phyloP scores from a whole-genome alignment of 2,113 vertebrate species.

The Callipepla squamata region DNA sequence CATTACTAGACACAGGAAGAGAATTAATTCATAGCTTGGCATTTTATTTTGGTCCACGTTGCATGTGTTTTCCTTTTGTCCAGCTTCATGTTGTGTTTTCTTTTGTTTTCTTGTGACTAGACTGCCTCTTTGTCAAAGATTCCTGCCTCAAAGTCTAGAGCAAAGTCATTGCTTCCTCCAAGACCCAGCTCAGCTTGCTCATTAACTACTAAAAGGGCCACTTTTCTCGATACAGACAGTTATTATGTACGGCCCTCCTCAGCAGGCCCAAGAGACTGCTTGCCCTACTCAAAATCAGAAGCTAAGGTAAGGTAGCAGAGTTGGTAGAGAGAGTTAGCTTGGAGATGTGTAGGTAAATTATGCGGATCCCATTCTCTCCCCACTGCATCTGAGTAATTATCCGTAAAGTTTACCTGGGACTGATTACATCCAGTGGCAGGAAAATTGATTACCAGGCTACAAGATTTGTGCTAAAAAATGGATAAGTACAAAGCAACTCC shows the following conservation, averaged over 20 bases:
- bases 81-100: slow-evolving; percentile 72
- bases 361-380: background rate
- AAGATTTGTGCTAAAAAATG: background rate
- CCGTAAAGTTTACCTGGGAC: background rate
- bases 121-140: slow-evolving; percentile 90
- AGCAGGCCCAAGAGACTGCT: slow-evolving; percentile 76
- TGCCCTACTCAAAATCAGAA: slow-evolving; percentile 77
- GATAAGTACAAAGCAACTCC: background rate
- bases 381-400: background rate
- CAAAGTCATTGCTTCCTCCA: slow-evolving; percentile 77
- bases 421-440: background rate
- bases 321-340: slow-evolving; percentile 12
- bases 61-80: slow-evolving; percentile 70
- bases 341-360: slow-evolving; percentile 16
- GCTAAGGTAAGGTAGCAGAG: slow-evolving; percentile 83
- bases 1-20: background rate
- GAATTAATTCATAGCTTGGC: background rate
- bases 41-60: slow-evolving; percentile 24
- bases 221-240: slow-evolving; percentile 80
- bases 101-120: slow-evolving; percentile 84
- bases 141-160: slow-evolving; percentile 86
- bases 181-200: slow-evolving; percentile 84
- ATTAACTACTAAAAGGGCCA: slow-evolving; percentile 76
- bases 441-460: background rate
- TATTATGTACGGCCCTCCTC: slow-evolving; percentile 79